Evolutionary conservation across 2,888 invertebrate species (phyloP).

Genomic region (Raillietiella orientalis): DNA sequence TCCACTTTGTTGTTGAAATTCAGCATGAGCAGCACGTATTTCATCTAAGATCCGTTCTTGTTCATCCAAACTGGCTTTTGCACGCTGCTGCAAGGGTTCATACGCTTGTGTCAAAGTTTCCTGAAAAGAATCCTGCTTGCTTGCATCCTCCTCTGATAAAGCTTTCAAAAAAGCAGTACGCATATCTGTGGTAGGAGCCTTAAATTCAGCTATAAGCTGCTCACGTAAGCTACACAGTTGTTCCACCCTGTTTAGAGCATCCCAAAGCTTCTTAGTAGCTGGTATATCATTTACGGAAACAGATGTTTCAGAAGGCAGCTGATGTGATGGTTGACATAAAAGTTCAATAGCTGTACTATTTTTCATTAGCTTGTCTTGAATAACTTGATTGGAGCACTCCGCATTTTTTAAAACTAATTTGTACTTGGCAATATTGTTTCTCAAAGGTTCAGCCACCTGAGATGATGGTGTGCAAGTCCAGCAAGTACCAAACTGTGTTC

Average conservation of each 20-base stretch:
- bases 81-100: conserved; percentile 28
- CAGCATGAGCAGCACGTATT: conserved; percentile 19
- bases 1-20: too few species aligned
- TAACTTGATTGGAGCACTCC: too few species aligned
- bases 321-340: too few species aligned
- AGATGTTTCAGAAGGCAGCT: too few species aligned
- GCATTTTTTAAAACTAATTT: conserved; percentile 31
- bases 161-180: conserved; percentile 41
- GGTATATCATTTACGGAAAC: too few species aligned
- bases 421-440: conserved; percentile 66
- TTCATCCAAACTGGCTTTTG: conserved; percentile 32
- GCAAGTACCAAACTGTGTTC: conserved; percentile 59
- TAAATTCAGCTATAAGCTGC: conserved; percentile 53
- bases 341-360: too few species aligned
- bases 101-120: conserved; percentile 36
- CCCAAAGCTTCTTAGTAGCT: too few species aligned
- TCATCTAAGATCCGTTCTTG: conserved; percentile 32
- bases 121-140: too few species aligned
- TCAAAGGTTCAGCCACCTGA: conserved; percentile 59
- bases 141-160: conserved; percentile 35
- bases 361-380: too few species aligned
- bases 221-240: too few species aligned
- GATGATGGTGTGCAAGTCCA: conserved; percentile 72
- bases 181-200: conserved; percentile 44
- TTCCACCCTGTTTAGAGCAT: too few species aligned